Evolutionary conservation across 2,797 vertebrate genomes (phyloP).

Genomic region (Perodicticus potto): DNA sequence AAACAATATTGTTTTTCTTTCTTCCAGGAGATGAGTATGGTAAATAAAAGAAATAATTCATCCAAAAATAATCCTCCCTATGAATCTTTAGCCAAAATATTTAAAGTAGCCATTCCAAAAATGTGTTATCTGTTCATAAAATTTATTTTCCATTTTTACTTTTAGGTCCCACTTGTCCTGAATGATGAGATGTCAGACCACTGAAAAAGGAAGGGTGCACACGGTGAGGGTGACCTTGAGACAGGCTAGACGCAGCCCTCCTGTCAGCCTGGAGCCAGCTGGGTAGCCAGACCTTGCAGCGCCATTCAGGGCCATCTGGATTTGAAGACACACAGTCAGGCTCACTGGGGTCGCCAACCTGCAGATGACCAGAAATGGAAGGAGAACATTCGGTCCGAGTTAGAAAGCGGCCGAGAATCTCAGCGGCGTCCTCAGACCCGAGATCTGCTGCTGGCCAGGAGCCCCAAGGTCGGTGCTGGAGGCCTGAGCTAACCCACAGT

Average conservation of each 20-base stretch:
- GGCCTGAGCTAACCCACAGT: not conserved
- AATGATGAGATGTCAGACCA: not conserved
- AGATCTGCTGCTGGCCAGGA: conserved; percentile 29
- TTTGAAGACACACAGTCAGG: no score
- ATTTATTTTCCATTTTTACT: not conserved
- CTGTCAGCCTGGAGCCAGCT: not conserved
- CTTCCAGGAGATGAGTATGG: not conserved
- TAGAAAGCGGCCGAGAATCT: not conserved
- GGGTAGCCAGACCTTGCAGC: accelerated
- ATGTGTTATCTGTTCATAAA: not conserved
- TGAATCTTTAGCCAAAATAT: not conserved
- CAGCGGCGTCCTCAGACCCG: conserved; percentile 15
- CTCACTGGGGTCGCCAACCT: not conserved
- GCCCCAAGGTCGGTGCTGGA: conserved; percentile 40
- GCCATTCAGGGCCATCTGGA: not conserved
- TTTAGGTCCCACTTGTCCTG: not conserved
- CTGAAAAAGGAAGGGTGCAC: accelerated
- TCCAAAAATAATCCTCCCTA: not conserved
- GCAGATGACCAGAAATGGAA: not conserved
- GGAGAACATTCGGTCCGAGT: not conserved
- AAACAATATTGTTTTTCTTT: not conserved
- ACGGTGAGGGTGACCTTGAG: accelerated
- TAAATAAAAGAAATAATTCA: not conserved
- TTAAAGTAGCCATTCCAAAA: not conserved
- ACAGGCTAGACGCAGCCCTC: no score